A percentile compares a stretch with the other conserved stretches of the same genome.
Evolutionary conservation across 2,113 vertebrate genomes (phyloP).

Genomic region (Centropus bengalensis): DNA sequence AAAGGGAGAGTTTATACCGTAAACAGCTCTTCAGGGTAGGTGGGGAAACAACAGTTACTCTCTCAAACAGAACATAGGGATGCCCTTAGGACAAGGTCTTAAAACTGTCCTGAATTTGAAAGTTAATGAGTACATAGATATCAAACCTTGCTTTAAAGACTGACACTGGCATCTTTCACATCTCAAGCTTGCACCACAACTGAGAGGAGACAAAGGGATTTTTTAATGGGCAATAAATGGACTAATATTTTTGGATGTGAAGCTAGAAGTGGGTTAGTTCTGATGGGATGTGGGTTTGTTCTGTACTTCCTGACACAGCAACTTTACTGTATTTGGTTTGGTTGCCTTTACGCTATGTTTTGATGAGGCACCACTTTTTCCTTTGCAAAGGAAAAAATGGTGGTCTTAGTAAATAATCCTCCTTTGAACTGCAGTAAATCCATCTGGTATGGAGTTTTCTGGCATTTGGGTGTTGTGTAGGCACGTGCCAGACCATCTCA

Average conservation of each 20-base stretch:
- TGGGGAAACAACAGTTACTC: constrained; percentile 57
- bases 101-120: constrained; percentile 55
- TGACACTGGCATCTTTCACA: constrained; percentile 42
- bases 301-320: not conserved
- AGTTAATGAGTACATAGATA: constrained; percentile 59
- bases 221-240: constrained; percentile 54
- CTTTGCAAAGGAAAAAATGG: not conserved
- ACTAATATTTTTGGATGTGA: constrained; percentile 34
- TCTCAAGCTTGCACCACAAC: constrained; percentile 36
- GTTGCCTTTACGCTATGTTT: constrained; percentile 4
- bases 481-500: not conserved
- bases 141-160: constrained; percentile 35
- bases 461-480: not conserved
- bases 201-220: constrained; percentile 48
- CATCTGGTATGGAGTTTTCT: not conserved
- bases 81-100: constrained; percentile 58
- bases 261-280: constrained; percentile 7
- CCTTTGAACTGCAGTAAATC: not conserved
- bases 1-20: constrained; percentile 42
- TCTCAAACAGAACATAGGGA: constrained; percentile 37
- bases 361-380: not conserved
- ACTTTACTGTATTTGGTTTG: not conserved
- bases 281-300: constrained; percentile 37
- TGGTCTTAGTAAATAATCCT: not conserved
- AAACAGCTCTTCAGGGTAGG: constrained; percentile 49